Evolutionary conservation across 2,888 invertebrate genomes (phyloP).

Genomic region (Dicyrtoma fusca): DNA sequence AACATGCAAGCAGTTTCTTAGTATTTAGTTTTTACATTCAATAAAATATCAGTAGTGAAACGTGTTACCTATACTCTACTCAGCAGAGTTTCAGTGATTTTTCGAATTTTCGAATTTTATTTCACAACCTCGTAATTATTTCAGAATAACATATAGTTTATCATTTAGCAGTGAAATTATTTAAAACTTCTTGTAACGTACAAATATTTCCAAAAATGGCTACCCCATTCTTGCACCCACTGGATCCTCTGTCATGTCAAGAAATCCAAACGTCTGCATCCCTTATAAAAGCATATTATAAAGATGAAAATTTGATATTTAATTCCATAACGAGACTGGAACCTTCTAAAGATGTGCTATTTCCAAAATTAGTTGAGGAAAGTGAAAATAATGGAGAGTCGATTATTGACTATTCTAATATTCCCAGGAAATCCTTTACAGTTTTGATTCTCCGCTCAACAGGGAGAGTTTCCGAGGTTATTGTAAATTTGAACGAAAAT

Average conservation of each 20-base stretch:
- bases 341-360: constrained; percentile 44
- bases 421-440: constrained; percentile 35
- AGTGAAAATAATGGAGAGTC: neutral
- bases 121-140: too few relatives aligned
- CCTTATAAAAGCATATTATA: constrained; percentile 39
- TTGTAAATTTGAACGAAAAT: constrained; percentile 42
- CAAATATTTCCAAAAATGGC: constrained; percentile 15
- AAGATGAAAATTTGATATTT: constrained; percentile 38
- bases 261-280: constrained; percentile 44
- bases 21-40: too few relatives aligned
- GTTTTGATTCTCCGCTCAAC: constrained; percentile 43
- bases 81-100: too few relatives aligned
- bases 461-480: constrained; percentile 42
- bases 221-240: constrained; percentile 48
- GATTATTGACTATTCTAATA: neutral
- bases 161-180: too few relatives aligned
- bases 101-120: too few relatives aligned
- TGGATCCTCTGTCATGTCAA: constrained; percentile 45
- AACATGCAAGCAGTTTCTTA: too few relatives aligned
- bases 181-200: too few relatives aligned
- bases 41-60: too few relatives aligned
- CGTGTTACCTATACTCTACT: too few relatives aligned
- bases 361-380: constrained; percentile 16
- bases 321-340: constrained; percentile 48
- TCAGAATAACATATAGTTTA: too few relatives aligned